These are phyloP conservation scores for Rhimphoctona megacephalus DNA, from an alignment of 2,888 invertebrate species.

Conservation along the genomic window DNA sequence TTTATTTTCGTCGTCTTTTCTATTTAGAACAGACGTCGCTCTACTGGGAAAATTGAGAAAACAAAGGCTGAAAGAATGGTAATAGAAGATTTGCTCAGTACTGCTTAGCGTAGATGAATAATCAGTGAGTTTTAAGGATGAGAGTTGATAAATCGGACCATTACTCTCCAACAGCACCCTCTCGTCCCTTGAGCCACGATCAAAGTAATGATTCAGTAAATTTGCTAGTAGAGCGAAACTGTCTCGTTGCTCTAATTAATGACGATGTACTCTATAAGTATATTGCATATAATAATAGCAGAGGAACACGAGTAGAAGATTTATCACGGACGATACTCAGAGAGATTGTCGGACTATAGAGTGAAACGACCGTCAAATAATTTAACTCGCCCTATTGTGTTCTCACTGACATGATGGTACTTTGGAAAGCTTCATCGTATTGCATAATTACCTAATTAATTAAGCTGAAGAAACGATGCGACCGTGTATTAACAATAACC, in stretches of 20 bases:
- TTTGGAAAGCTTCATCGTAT: slow-evolving; percentile 21
- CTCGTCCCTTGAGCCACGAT: slow-evolving; percentile 55
- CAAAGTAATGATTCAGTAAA: slow-evolving; percentile 61
- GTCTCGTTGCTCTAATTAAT: slow-evolving; percentile 69
- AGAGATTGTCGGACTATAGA: slow-evolving; percentile 18
- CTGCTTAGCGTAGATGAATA: slow-evolving; percentile 49
- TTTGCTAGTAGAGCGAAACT: slow-evolving; percentile 56
- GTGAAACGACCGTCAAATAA: slow-evolving; percentile 31
- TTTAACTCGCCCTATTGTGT: slow-evolving; percentile 34
- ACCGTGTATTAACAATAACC: slow-evolving; percentile 36
- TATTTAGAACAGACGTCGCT: not conserved
- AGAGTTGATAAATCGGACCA: slow-evolving; percentile 67
- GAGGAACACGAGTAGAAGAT: slow-evolving; percentile 54
- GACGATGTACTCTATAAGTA: slow-evolving; percentile 42
- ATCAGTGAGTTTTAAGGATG: slow-evolving; percentile 48
- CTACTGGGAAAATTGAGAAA: slow-evolving; percentile 13
- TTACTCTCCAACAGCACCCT: slow-evolving; percentile 66
- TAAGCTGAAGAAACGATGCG: slow-evolving; percentile 50
- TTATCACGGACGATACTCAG: slow-evolving; percentile 52
- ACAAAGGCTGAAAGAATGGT: slow-evolving; percentile 3
- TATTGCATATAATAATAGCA: slow-evolving; percentile 37
- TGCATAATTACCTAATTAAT: slow-evolving; percentile 65
- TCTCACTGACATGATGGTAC: slow-evolving; percentile 18
- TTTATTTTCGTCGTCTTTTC: slow-evolving; percentile 29
- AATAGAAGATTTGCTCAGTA: slow-evolving; percentile 10